phyloP scores from a whole-genome alignment of 2,888 invertebrate genomes.

The Aspidiotus destructor region DNA sequence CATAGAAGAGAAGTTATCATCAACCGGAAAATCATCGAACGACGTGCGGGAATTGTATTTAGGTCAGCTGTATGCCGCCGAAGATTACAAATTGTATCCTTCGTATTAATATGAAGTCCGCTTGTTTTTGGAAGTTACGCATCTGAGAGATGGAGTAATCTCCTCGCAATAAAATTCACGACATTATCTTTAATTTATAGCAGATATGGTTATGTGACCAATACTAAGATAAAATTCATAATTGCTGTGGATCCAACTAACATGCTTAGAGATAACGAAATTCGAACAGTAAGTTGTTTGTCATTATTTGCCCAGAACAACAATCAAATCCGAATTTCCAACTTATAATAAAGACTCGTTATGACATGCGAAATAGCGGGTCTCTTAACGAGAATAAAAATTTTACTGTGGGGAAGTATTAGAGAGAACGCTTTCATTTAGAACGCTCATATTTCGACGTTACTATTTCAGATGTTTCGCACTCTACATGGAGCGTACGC shows the following conservation, averaged over 20 bases:
- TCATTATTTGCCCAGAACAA: background rate
- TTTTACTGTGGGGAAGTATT: no score
- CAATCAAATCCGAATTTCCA: background rate
- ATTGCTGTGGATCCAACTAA: slow-evolving; percentile 86
- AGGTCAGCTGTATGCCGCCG: slow-evolving; percentile 83
- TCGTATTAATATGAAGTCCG: slow-evolving; percentile 35
- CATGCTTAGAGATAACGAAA: slow-evolving; percentile 84
- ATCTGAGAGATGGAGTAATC: background rate
- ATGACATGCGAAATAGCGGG: no score
- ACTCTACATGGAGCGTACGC: slow-evolving; percentile 86
- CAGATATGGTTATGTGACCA: slow-evolving; percentile 93
- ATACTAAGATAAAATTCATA: slow-evolving; percentile 88
- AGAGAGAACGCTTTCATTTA: no score
- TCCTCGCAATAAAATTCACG: slow-evolving; percentile 15
- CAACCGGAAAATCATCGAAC: slow-evolving; percentile 50
- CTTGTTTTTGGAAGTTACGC: slow-evolving; percentile 16
- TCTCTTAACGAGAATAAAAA: no score
- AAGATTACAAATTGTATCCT: slow-evolving; percentile 87
- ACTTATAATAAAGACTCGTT: background rate
- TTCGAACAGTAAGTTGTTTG: slow-evolving; percentile 62
- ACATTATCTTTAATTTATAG: slow-evolving; percentile 37
- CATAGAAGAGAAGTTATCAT: slow-evolving; percentile 69
- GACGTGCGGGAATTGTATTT: slow-evolving; percentile 83
- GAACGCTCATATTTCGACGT: background rate
- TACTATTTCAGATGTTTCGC: slow-evolving; percentile 60